Percentiles rank a stretch among this genome's conserved stretches.
Evolutionary conservation across 2,113 vertebrate species (phyloP).

Genomic region (Cyphomyrus discorhynchus): DNA sequence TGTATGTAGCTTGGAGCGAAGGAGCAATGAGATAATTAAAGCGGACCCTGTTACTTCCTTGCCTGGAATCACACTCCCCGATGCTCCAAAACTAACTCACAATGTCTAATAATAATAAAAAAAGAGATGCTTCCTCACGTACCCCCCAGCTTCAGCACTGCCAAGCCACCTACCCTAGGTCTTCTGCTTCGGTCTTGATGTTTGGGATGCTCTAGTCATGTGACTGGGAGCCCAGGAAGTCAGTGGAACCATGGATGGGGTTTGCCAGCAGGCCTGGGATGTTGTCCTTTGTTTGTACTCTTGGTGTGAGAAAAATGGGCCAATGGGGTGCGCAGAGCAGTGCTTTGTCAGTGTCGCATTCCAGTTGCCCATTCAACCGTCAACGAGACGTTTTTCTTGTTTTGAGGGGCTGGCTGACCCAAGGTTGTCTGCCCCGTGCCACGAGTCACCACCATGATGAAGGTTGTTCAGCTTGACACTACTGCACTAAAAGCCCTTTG

Average conservation of each 20-base stretch:
- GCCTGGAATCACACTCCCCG: no score
- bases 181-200: neutral
- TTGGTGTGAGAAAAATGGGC: neutral
- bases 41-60: neutral
- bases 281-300: neutral
- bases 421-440: neutral
- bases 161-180: neutral
- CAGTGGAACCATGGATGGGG: neutral
- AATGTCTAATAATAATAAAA: neutral
- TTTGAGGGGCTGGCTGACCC: neutral
- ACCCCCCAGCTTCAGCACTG: neutral
- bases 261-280: neutral
- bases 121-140: neutral
- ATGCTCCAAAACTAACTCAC: neutral
- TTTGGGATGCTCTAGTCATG: neutral
- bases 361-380: neutral
- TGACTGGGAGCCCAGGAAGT: neutral
- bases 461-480: neutral
- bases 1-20: neutral
- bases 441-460: neutral
- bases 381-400: neutral
- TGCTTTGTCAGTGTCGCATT: neutral
- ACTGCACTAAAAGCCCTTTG: neutral
- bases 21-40: slow-evolving; percentile 3
- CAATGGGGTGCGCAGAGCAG: neutral